Base-by-base conservation (phyloP, 2,888 invertebrate species). In the Resseliella maxima region DNA sequence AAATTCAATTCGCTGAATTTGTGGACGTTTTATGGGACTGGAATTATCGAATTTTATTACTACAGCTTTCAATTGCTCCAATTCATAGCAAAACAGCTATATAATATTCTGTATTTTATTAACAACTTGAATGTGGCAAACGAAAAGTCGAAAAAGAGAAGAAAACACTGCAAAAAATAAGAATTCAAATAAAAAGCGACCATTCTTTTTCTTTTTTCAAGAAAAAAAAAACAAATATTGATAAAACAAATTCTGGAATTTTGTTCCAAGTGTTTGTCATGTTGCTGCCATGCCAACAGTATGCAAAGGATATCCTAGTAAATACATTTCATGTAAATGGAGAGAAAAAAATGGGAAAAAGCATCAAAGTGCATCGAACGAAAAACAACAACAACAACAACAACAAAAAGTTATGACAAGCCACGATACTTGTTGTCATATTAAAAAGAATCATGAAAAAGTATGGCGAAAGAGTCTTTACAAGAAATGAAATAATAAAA, bases 21-120 rank as follows among this genome's bases (percentile, higher is more conserved):
- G 31, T 31, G 72, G 72, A 31, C 31, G 72, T 72, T 72, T 72
- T 72, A 72, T 15, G 72, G 72, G 6, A 12, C 18, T 5, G 15
- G 72, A 72, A 35, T 72, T 72, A 72, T 72, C 72, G 72, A 72
- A 72, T 72, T 72, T n/a, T n/a, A n/a, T n/a, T 72, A 72, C 31
- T 72, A 31, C 72, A 31, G 15, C 72, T 10, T 72, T 72, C 72
- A 72, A 72, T 72, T 72, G 72, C 72, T 31, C n/a, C 15, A 72
- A 72, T 15, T 72, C 72, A 31, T 24, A 24, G 59, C 24, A 24
- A n/a, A 50, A 2, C 5, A 59, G 0, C 5, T 5, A 59, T n/a
- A 27, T 18, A 3, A 24, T 59, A 6, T 10, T 6, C 31, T 31
- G 31, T 72, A 72, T 72, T 72, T 72, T 72, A 72, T 72, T 31